phyloP scores from a whole-genome alignment of 2,113 vertebrate species.

The Entomyzon cyanotis region DNA sequence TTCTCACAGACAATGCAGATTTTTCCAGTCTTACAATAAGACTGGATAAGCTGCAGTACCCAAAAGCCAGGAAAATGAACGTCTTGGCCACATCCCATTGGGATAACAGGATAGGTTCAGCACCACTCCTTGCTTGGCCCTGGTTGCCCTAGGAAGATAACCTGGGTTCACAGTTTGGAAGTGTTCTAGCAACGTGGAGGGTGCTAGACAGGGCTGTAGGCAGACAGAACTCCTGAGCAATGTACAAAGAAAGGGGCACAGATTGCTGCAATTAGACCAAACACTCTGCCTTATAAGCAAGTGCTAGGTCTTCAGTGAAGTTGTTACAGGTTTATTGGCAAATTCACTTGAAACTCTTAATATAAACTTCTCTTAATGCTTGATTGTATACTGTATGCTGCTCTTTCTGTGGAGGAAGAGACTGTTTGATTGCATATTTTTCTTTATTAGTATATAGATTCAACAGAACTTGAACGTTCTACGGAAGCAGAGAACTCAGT shows the following conservation, averaged over 20 bases:
- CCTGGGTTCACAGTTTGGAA: background rate
- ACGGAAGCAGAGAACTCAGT: conserved; percentile 74
- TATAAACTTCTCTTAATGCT: background rate
- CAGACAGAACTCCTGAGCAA: background rate
- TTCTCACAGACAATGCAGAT: background rate
- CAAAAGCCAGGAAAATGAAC: background rate
- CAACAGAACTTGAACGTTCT: conserved; percentile 73
- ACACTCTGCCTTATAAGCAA: fast-evolving
- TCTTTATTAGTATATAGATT: conserved; percentile 78
- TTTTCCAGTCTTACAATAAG: background rate
- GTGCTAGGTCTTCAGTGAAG: background rate
- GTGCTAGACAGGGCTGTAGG: background rate
- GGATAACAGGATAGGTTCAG: background rate
- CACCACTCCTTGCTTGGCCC: background rate
- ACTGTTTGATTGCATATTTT: background rate
- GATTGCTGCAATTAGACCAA: background rate
- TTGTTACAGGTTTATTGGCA: background rate
- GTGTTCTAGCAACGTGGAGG: background rate
- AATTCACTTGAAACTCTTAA: background rate
- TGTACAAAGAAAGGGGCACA: background rate
- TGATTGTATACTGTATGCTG: background rate
- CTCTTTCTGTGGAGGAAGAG: background rate
- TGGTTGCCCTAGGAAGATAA: background rate
- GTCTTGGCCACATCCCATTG: background rate
- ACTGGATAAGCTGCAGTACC: background rate